These are phyloP conservation scores for Zaprionus ornatus DNA, from an alignment of 1,140 invertebrate species.

Conservation along the genomic window DNA sequence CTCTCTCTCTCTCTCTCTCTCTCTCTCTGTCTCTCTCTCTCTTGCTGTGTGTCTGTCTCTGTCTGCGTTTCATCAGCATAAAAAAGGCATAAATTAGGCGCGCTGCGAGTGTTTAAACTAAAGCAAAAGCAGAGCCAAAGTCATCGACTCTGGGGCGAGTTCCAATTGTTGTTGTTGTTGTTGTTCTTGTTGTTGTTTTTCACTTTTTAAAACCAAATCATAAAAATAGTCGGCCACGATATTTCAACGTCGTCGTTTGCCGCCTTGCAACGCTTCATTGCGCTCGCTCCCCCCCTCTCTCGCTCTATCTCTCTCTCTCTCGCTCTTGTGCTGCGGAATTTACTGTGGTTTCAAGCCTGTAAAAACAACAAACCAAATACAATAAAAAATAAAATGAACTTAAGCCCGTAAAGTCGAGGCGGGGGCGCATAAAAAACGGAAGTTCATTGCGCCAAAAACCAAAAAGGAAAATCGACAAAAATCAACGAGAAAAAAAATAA, in stretches of 20 bases:
- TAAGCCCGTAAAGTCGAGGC: constrained; percentile 51
- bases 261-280: constrained; percentile 78
- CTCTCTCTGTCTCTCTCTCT: neutral
- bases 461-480: neutral
- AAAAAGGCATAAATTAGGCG: constrained; percentile 78
- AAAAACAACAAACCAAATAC: constrained; percentile 54
- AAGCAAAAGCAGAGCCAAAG: constrained; percentile 50
- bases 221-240: constrained; percentile 72
- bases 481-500: neutral
- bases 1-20: neutral
- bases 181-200: constrained; percentile 13
- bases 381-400: constrained; percentile 64
- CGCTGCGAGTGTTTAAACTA: constrained; percentile 75
- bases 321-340: constrained; percentile 3
- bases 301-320: neutral
- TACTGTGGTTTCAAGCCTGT: constrained; percentile 31
- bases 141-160: constrained; percentile 17
- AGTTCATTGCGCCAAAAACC: constrained; percentile 61
- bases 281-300: constrained; percentile 6
- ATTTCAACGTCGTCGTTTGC: constrained; percentile 63
- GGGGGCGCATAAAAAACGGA: constrained; percentile 59
- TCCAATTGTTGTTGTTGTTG: constrained; percentile 23
- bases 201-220: constrained; percentile 53
- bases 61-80: constrained; percentile 76
- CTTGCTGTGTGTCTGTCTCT: constrained; percentile 25